Evolutionary conservation across 1,140 invertebrate genomes (phyloP), one percentile per base, ranked within the genome.

Genomic region (Sinonovacula constricta): DNA sequence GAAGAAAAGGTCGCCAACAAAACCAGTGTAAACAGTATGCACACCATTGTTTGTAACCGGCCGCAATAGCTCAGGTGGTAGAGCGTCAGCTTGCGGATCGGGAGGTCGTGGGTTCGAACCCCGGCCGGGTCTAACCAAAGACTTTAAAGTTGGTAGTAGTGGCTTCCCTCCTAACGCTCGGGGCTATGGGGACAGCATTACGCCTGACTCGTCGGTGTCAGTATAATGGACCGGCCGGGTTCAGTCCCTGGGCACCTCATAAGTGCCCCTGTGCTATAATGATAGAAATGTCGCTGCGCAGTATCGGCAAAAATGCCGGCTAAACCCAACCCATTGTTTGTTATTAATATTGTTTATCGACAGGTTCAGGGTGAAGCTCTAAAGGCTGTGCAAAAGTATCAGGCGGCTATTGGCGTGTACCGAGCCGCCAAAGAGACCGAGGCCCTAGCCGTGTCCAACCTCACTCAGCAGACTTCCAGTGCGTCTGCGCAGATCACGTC

Each of bases 351-450:
- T 15, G 18, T 65, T 57, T 49, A 33, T 34, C 69, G 69, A 26
- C 54, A 91, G 83, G 95, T 95, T 7, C 94, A 97, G 84, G 90
- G 93, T 33, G 95, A 97, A 87, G 96, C 96, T 86, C 95, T 99
- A 89, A 94, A 94, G 86, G 97, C 97, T 51, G 97, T 97, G 39
- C 94, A 97, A 45, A 94, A 95, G 88, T 99, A 96, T 90, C 97
- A 98, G 90, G 93, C 96, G 87, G 97, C 97, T 34, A 98, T 80
- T 45, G 81, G 87, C 26, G 60, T 88, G 30, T 91, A 98, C 92
- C 94, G 95, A 74, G 97, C 97, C n/a, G 97, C 97, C 2, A 98
- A 98, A 92, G 97, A 98, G 92, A 98, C 97, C 57, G 96, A 99
- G 76, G 94, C 95, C 7, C 89, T 98, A 78, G 97, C 97, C 1